Percentiles rank a stretch among this genome's conserved stretches.
Conservation (phyloP, 2,888 invertebrate genomes). For the Troides helena region DNA sequence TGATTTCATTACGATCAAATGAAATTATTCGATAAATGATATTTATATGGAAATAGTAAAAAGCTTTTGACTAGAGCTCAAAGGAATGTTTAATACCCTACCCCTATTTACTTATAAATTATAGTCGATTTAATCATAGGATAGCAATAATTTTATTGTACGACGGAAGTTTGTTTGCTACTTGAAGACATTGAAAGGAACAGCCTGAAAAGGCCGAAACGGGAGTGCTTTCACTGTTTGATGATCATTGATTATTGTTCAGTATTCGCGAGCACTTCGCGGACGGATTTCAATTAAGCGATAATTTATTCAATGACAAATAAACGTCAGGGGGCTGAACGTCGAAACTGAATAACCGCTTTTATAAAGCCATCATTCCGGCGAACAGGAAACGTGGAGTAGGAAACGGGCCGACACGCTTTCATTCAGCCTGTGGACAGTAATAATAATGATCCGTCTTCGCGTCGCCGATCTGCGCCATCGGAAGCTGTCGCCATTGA, state of each 20-base stretch:
- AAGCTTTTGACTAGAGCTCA: no score
- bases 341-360: conserved; percentile 66
- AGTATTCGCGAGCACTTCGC: background rate
- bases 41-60: no score
- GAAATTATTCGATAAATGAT: no score
- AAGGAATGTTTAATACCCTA: no score
- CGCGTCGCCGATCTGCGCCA: conserved; percentile 60
- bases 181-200: background rate
- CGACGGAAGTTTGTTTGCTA: no score
- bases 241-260: conserved; percentile 1
- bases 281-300: conserved; percentile 19
- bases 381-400: conserved; percentile 55
- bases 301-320: conserved; percentile 43
- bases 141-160: no score
- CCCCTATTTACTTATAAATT: no score
- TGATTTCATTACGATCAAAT: no score
- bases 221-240: background rate
- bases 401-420: conserved; percentile 60
- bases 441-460: conserved; percentile 75
- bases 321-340: conserved; percentile 43
- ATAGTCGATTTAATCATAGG: no score
- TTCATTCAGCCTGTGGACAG: conserved; percentile 57
- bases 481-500: conserved; percentile 75
- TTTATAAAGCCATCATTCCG: conserved; percentile 65
- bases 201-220: background rate